Conservation (phyloP, 1,140 invertebrate genomes). For the Cheumatopsyche charites region DNA sequence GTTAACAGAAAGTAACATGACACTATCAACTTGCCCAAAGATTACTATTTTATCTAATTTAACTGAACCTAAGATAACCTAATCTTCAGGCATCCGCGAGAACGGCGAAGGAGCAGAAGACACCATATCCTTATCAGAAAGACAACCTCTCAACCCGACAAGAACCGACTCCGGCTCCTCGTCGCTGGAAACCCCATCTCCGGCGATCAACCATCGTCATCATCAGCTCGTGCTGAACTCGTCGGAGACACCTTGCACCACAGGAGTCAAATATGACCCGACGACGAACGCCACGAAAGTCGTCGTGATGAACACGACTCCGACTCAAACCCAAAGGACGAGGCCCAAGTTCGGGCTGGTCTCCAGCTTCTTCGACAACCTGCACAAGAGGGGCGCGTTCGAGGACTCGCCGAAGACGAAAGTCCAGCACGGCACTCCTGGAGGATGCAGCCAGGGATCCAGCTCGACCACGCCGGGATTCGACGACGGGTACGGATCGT, state of each 20-base stretch:
- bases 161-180: constrained; percentile 1
- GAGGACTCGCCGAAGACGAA: constrained; percentile 1
- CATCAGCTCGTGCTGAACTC: background rate
- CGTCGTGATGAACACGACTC: background rate
- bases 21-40: too few relatives aligned
- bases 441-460: constrained; percentile 39
- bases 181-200: background rate
- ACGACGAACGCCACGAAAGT: constrained; percentile 28
- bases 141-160: background rate
- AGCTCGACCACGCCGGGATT: constrained; percentile 52
- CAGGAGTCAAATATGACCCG: constrained; percentile 26
- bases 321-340: constrained; percentile 26
- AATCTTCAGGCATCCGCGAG: constrained; percentile 36
- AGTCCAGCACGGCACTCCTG: constrained; percentile 36
- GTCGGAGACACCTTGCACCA: constrained; percentile 30
- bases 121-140: constrained; percentile 18
- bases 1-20: too few relatives aligned
- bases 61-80: background rate
- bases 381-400: background rate
- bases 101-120: constrained; percentile 43
- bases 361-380: constrained; percentile 38
- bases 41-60: too few relatives aligned
- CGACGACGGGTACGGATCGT: constrained; percentile 62
- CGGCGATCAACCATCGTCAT: constrained; percentile 4
- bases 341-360: constrained; percentile 43